Percentiles rank a stretch among this genome's conserved stretches.
phyloP scores from a whole-genome alignment of 1,140 invertebrate species.

The Teleopsis dalmanni region DNA sequence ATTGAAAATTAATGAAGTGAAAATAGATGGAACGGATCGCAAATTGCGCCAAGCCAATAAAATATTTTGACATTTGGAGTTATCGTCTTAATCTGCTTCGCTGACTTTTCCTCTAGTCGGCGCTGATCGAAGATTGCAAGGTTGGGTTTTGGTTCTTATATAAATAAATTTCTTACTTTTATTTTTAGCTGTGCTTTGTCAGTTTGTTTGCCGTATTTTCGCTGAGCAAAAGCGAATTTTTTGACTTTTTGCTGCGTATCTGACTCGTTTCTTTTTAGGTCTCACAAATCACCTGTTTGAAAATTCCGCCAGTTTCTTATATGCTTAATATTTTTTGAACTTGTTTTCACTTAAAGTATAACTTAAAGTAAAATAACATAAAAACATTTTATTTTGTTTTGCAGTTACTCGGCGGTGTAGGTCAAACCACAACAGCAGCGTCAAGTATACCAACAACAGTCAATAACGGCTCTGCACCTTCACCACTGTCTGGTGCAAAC shows the following conservation, averaged over 20 bases:
- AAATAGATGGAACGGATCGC: conserved; percentile 45
- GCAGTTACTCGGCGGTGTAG: conserved; percentile 21
- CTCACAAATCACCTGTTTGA: conserved; percentile 24
- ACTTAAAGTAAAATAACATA: conserved; percentile 1
- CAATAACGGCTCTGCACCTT: conserved; percentile 11
- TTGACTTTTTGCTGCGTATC: not conserved
- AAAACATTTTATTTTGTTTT: conserved; percentile 16
- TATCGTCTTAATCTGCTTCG: conserved; percentile 44
- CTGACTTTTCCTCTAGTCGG: conserved; percentile 25
- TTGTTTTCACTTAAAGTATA: not conserved
- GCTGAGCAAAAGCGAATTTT: not conserved
- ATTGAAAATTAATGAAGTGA: conserved; percentile 46
- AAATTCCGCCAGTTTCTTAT: conserved; percentile 14
- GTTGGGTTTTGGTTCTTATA: not conserved
- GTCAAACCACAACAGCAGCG: conserved; percentile 7
- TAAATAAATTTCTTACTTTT: not conserved
- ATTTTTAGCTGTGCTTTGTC: not conserved
- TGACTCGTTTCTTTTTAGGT: not conserved
- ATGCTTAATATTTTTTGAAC: not conserved
- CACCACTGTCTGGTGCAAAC: conserved; percentile 51
- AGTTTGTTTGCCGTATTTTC: not conserved
- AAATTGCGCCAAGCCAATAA: conserved; percentile 45
- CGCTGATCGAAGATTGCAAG: not conserved
- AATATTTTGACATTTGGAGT: conserved; percentile 45
- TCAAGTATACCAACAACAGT: conserved; percentile 3